Base-by-base conservation (phyloP, 1,140 invertebrate genomes). In the Drosophila trapezifrons region DNA sequence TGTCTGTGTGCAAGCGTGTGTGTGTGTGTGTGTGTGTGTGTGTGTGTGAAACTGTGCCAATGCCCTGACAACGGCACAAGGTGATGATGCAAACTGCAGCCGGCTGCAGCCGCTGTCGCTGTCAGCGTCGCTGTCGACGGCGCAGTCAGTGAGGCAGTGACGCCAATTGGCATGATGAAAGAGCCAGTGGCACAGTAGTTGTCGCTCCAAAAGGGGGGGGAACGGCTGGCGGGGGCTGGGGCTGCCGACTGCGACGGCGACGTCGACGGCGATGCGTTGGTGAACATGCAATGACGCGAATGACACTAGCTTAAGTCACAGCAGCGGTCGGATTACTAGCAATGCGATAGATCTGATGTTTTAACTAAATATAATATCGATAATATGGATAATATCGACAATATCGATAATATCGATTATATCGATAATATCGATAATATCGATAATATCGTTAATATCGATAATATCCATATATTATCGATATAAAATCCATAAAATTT, bases 51-150 rank as follows among this genome's bases (percentile, higher is more conserved):
- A 91, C 80, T 90, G 76, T 90, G 89, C 89, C 89, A 90, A 90
- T 90, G 89, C 87, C 89, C 89, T 90, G 89, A 90, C 89, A 89
- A 91, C 78, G 72, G 76, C 89, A 90, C 89, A 91, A 90, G 89
- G 85, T 90, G 85, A 90, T 90, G 85, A 78, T 87, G 83, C 79
- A 90, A 90, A 85, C 80, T 80, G 80, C 85, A 86, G 65, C 69
- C 63, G 78, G 60, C 80, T 60, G 75, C 79, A 82, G 58, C 59
- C 71, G 37, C 38, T 6, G 70, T 57, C 46, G 40, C 51, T n/a
- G 46, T 63, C 40, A 25, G 56, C 22, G 60, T 45, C 59, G n/a
- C 25, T 13, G 55, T 47, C 65, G 57, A 35, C 66, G 46, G 46
- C 71, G 47, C 40, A 64, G 66, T 79, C 80, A 76, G 73, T 76